Base-by-base conservation (phyloP, 1,140 invertebrate genomes). In the Camponotus floridanus region DNA sequence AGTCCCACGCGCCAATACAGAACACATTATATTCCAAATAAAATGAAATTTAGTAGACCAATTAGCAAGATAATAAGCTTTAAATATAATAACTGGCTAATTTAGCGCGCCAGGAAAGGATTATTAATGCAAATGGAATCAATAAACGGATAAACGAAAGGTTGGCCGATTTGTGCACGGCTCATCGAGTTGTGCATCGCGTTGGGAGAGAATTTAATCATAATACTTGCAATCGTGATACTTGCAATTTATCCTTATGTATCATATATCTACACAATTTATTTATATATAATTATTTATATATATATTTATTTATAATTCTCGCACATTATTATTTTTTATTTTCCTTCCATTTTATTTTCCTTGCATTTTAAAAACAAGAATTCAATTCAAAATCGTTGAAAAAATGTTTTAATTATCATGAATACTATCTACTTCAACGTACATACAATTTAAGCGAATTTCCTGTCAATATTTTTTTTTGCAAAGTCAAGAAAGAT, bases 61-160 rank as follows among this genome's bases (percentile, higher is more conserved):
- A 83, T 83, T 83, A 83, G 13, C 68, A 74, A 83, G 68, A 74
- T 83, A 83, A 83, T 83, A 83, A 74, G 79, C 68, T 83, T 83
- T 83, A 83, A 83, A 68, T 70, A 83, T 83, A 83, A 83, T 74
- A 83, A 83, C 57, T 26, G 55, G 68, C 62, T 48, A 68, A 55
- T 70, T 80, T 80, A 36, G 65, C 33, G 64, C 79, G 55, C 55
- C 48, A 4, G 48, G 55, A 83, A 83, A 83, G 79, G 79, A 83
- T 83, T 83, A 83, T 83, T 73, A 83, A 73, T 42, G 26, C 68
- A 48, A 83, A 74, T 83, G 68, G 73, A 83, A 83, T 83, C 79
- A 74, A 83, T 83, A 83, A 83, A 68, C 68, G 31, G 57, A 83
- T 83, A 39, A 74, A 74, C 79, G 68, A 83, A 83, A 83, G 79